Percentiles rank a stretch among this genome's conserved stretches.
phyloP scores from a whole-genome alignment of 2,888 invertebrate genomes.

The Parnassius glacialis region DNA sequence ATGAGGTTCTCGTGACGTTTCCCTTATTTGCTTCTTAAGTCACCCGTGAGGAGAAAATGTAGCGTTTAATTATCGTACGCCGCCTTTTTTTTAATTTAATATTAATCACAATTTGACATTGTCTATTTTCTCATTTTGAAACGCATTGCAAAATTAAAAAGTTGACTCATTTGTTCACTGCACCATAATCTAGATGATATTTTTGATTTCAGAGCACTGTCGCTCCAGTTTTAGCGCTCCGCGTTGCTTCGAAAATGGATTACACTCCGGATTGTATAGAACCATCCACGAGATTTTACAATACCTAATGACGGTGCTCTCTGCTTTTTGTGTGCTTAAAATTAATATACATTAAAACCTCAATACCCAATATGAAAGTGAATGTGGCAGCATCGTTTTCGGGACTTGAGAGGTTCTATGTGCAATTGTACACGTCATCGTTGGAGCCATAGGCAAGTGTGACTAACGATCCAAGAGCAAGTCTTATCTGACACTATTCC shows the following conservation, averaged over 20 bases:
- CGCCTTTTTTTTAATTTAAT: neutral
- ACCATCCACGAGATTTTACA: constrained; percentile 9
- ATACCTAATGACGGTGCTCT: constrained; percentile 19
- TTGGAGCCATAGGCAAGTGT: too few relatives aligned
- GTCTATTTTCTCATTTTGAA: constrained; percentile 10
- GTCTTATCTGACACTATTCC: too few relatives aligned
- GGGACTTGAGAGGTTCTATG: too few relatives aligned
- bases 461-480: too few relatives aligned
- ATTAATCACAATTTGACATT: constrained; percentile 7
- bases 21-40: too few relatives aligned
- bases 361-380: too few relatives aligned
- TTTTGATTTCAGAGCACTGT: constrained; percentile 21
- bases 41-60: too few relatives aligned
- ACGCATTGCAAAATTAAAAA: constrained; percentile 19
- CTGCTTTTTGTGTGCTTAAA: constrained; percentile 4
- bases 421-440: too few relatives aligned
- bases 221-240: constrained; percentile 24
- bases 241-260: constrained; percentile 26
- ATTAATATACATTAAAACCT: constrained; percentile 3
- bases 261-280: constrained; percentile 21
- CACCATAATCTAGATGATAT: constrained; percentile 18
- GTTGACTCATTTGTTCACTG: constrained; percentile 16
- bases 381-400: too few relatives aligned
- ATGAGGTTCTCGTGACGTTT: too few relatives aligned
- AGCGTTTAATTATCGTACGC: too few relatives aligned